Base-by-base conservation (phyloP, 2,797 vertebrate species). In the Chanos chanos region DNA sequence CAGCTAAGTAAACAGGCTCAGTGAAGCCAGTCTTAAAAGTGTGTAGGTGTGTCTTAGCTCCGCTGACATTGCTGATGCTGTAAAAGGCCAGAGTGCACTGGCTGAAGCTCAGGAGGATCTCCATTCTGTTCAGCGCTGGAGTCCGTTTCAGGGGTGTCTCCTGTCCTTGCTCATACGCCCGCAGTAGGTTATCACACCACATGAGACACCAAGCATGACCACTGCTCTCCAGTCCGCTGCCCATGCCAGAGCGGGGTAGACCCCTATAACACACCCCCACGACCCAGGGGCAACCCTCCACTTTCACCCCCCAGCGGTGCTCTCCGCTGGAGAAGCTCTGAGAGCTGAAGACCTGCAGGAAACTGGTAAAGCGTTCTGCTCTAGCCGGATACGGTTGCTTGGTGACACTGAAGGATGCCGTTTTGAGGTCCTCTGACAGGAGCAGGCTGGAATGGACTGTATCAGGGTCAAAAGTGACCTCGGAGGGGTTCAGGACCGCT, bases 161-260 rank as follows among this genome's bases (percentile, higher is more conserved):
- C 3, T 71, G 79, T 39, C 85, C 58, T 64, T 70, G 79, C 60
- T 87, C 83, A 4, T 84, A 90, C 21, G 86, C 86, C 2, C 84
- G 84, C 21, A 91, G 81, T 27, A 80, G 61, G 64, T 89, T 89
- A 33, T 88, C 80, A 36, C 73, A 85, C 86, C 87, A 90, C 88
- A 89, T 88, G 51, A 90, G 80, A 55, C 85, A 87, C 87, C 88
- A 90, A 61, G 85, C 85, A 54, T 61, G 76, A 4, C 33, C 66
- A 69, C 79, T 85, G 79, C 87, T 87, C 64, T 90, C 89, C 56
- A 90, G 69, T 6, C 86, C 88, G 0, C 88, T 90, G 1, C 80
- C 70, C 49, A 87, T 30, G 4, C 89, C 87, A 1, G 62, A 80
- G 1, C 87, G 83, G 0, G 69, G 50, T 41, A 74, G 69, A 16